Evolutionary conservation across 2,797 vertebrate species (phyloP).

Genomic region (Poeciliopsis turneri): DNA sequence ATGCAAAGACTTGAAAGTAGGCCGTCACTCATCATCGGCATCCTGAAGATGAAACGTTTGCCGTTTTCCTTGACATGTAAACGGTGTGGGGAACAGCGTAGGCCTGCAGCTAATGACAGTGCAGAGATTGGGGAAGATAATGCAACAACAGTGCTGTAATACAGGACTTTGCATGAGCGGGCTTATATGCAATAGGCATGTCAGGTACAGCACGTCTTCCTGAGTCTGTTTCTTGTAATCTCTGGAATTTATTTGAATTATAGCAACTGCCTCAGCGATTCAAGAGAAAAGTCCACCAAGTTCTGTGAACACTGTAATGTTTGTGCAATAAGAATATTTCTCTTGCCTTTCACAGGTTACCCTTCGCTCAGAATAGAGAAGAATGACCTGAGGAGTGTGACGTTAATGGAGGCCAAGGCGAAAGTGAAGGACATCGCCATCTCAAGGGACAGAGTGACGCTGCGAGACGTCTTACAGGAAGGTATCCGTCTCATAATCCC

Average conservation of each 20-base stretch:
- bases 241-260: slow-evolving; percentile 38
- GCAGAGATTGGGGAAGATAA: slow-evolving; percentile 28
- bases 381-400: slow-evolving; percentile 97
- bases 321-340: background rate
- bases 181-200: slow-evolving; percentile 40
- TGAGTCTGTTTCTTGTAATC: slow-evolving; percentile 42
- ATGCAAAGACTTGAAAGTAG: background rate
- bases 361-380: slow-evolving; percentile 97
- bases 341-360: slow-evolving; percentile 85
- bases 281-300: slow-evolving; percentile 5
- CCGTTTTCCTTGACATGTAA: slow-evolving; percentile 7
- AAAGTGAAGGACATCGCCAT: slow-evolving; percentile 99
- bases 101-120: slow-evolving; percentile 16
- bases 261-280: background rate
- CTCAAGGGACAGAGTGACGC: slow-evolving; percentile 94
- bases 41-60: slow-evolving; percentile 25
- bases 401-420: slow-evolving; percentile 95
- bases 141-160: slow-evolving; percentile 54
- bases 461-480: slow-evolving; percentile 97
- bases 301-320: slow-evolving; percentile 6
- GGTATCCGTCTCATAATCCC: slow-evolving; percentile 76
- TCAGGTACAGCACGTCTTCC: background rate
- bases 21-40: slow-evolving; percentile 31
- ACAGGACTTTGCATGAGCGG: slow-evolving; percentile 41
- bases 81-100: slow-evolving; percentile 9